Evolutionary conservation across 2,113 vertebrate genomes (phyloP), one percentile per base, ranked within the genome.

Genomic region (Lamprotornis superbus): DNA sequence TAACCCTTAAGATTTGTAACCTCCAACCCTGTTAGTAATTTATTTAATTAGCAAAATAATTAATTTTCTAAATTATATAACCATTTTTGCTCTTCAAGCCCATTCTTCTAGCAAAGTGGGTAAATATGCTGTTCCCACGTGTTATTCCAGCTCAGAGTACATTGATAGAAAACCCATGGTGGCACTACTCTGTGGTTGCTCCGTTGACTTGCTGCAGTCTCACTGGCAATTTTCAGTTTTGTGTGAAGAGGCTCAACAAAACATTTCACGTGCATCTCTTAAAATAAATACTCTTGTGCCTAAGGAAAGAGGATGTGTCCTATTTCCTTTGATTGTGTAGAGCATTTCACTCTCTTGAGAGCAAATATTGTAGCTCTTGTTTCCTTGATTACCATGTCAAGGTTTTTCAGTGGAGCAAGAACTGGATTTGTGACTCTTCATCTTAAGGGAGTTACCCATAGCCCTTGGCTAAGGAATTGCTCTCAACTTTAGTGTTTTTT

Each of bases 391-490:
- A 15, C 33, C 4, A 5, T 83, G 92, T 70, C 83, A 81, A 93
- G 42, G 59, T 63, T 96, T 96, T 96, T 44, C 71, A 88, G 79
- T 22, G 35, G 50, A 95, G 88, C 76, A 94, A 93, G 61, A 81
- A 39, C 42, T 77, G 55, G 59, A 46, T 77, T 83, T 4, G 0
- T 69, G 75, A 39, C 19, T 90, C 77, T 91, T 60, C 2, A 3
- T 92, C 90, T 80, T 89, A 61, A 93, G 76, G 9, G 85, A 84
- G n/a, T 20, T 77, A 77, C 55, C 35, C 52, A 59, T 39, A 81
- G 89, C 96, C 83, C 52, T 63, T 78, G 86, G 92, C 90, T 92
- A 95, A 70, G 42, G 68, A 95, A 70, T 88, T 84, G 85, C 83
- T 92, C 83, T 93, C 60, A 74, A 70, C 88, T 95, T 80, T 28